Evolutionary conservation across 2,888 invertebrate species (phyloP).

Genomic region (Caenorhabditis sp.): DNA sequence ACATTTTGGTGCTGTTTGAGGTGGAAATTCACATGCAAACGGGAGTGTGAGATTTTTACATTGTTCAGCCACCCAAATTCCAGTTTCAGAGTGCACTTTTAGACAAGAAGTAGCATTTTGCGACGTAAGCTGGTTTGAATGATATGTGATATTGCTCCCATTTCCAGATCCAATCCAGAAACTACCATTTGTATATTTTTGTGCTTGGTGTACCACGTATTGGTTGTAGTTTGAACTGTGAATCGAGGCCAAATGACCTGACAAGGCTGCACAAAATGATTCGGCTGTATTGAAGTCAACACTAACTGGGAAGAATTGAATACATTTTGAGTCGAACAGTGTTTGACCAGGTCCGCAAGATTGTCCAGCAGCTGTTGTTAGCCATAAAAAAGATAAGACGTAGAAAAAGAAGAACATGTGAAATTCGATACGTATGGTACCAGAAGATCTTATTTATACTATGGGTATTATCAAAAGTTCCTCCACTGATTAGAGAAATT

Average conservation of each 20-base stretch:
- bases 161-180: slow-evolving; percentile 32
- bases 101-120: slow-evolving; percentile 30
- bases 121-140: slow-evolving; percentile 22
- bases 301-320: slow-evolving; percentile 18
- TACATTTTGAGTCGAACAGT: slow-evolving; percentile 7
- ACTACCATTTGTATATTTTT: slow-evolving; percentile 22
- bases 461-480: no score
- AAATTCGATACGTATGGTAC: no score
- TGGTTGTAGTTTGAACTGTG: slow-evolving; percentile 31
- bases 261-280: slow-evolving; percentile 21
- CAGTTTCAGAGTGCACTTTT: slow-evolving; percentile 25
- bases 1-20: slow-evolving; percentile 24
- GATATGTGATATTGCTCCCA: slow-evolving; percentile 36
- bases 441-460: no score
- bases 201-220: slow-evolving; percentile 23
- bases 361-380: no score
- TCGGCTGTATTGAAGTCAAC: slow-evolving; percentile 27
- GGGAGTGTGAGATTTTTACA: slow-evolving; percentile 19
- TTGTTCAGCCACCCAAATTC: slow-evolving; percentile 31
- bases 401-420: no score
- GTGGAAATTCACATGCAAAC: slow-evolving; percentile 26
- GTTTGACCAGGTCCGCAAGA: no score
- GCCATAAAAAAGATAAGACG: no score
- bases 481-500: no score
- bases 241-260: slow-evolving; percentile 29